Evolutionary conservation across 2,797 vertebrate genomes (phyloP).

Genomic region (Antennarius maculatus): DNA sequence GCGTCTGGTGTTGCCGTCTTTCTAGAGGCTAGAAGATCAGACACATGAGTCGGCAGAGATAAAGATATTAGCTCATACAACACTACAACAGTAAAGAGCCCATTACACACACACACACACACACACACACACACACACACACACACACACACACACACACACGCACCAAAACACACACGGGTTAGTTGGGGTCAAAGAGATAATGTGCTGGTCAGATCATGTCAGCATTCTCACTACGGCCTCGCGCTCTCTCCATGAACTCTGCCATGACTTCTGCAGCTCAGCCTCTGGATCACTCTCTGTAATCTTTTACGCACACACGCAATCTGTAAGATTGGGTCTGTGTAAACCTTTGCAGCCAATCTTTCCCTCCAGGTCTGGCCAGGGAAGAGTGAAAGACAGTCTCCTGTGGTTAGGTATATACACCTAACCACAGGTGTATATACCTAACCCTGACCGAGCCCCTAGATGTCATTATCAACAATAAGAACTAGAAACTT

Average conservation of each 20-base stretch:
- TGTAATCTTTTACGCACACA: slow-evolving; percentile 34
- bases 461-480: slow-evolving; percentile 38
- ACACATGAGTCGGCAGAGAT: slow-evolving; percentile 50
- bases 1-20: slow-evolving; percentile 26
- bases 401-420: not conserved
- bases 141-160: slow-evolving; percentile 19
- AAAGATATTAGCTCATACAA: slow-evolving; percentile 55
- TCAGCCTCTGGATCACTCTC: slow-evolving; percentile 40
- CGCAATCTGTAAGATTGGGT: slow-evolving; percentile 14
- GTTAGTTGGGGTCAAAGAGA: slow-evolving; percentile 70
- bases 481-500: slow-evolving; percentile 36
- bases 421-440: too few species aligned
- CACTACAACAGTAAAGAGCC: slow-evolving; percentile 26
- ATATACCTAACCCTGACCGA: too few species aligned
- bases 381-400: slow-evolving; percentile 1
- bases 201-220: slow-evolving; percentile 42
- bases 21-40: slow-evolving; percentile 20
- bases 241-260: slow-evolving; percentile 31
- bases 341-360: slow-evolving; percentile 23
- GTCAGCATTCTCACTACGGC: slow-evolving; percentile 56
- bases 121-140: slow-evolving; percentile 17
- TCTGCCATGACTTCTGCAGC: slow-evolving; percentile 25
- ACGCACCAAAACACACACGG: slow-evolving; percentile 26
- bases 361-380: slow-evolving; percentile 11
- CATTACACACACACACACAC: not conserved